Evolutionary conservation across 2,888 invertebrate species (phyloP), one percentile per base, ranked within the genome.

Genomic region (Xiphydria camelus): DNA sequence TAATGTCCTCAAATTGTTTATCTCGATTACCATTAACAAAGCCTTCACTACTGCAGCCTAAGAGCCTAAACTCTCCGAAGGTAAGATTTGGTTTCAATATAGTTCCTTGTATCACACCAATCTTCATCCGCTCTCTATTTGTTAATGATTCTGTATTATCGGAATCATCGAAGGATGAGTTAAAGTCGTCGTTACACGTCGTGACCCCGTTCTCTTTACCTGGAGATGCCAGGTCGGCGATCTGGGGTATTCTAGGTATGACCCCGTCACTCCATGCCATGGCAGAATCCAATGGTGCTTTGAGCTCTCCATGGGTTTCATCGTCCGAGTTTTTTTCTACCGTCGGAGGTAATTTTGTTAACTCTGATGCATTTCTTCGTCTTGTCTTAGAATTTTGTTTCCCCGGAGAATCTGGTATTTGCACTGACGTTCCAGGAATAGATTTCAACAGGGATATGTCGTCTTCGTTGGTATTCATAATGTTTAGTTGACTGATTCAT

Each of bases 21-120:
- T 9, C n/a, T 29, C 20, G 38, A 48, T 54, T 66, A 74, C 75
- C 75, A 56, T 67, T 64, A 34, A 75, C 72, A 31, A 75, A 60
- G 36, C 75, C 75, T 38, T 66, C 62, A 39, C 56, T 63, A 41
- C 70, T 68, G 41, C 64, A 62, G 14, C 71, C 67, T 1, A 75
- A 51, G 14, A 58, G 45, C 41, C 55, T 66, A 2, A 75, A 53
- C 35, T 73, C 71, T 4, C 61, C 66, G 34, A 64, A 58, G 0
- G 66, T 68, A 14, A 70, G 43, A 21, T 70, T 55, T 7, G 61
- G 49, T 18, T 68, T 67, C 4, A 33, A 40, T 4, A 70, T 37
- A 25, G 55, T 67, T 15, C 60, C 62, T 17, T 54, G 58, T 6
- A 73, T 61, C 15, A 70, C 53, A 35, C 55, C 59, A 20, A 73